These are phyloP conservation scores for Mus musculus DNA, from an alignment of 2,113 vertebrate genomes.

Conservation along the genomic window GRCm39 chrX:36248501-36249000, in stretches of 20 bases:
- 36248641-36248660: slow-evolving; percentile 54
- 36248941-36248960: slow-evolving; percentile 37
- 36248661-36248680: slow-evolving; percentile 69
- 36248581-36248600: slow-evolving; percentile 6
- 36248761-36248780: slow-evolving; percentile 65
- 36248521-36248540: slow-evolving; percentile 29
- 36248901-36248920: slow-evolving; percentile 50
- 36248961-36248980: slow-evolving; percentile 64
- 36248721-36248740: slow-evolving; percentile 65
- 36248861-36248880: slow-evolving; percentile 7
- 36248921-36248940: neutral
- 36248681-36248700: slow-evolving; percentile 68
- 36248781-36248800: slow-evolving; percentile 2
- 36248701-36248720: slow-evolving; percentile 54
- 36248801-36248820: slow-evolving; percentile 62
- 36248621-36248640: neutral
- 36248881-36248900: slow-evolving; percentile 25
- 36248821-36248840: slow-evolving; percentile 50
- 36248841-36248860: slow-evolving; percentile 36
- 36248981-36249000: slow-evolving; percentile 62
- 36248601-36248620: slow-evolving; percentile 34
- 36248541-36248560: slow-evolving; percentile 27
- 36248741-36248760: slow-evolving; percentile 37
- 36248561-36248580: slow-evolving; percentile 60
- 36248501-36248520: slow-evolving; percentile 45